Evolutionary conservation across 37 sponge, comb jelly and placozoan species (phyloP), one percentile per base, ranked within the genome.

Genomic region (Axinella damicornis): DNA sequence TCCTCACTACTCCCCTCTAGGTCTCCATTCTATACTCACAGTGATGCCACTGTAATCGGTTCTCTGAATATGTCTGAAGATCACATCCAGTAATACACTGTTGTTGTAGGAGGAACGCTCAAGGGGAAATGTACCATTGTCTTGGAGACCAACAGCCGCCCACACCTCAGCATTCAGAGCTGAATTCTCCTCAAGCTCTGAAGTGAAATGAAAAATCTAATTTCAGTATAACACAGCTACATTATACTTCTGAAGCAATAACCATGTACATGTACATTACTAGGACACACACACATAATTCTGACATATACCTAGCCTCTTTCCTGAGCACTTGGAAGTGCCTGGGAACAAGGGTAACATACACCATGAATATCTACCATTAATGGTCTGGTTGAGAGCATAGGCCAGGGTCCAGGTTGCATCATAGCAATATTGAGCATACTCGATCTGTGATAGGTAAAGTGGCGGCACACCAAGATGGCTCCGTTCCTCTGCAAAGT

Each of bases 351-450:
- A 28, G 1, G 27, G 1, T 2, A 17, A 24, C 30, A n/a, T 18
- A 24, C 46, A 46, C 46, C 4, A 46, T 46, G n/a, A n/a, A n/a
- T n/a, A n/a, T 24, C 5, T 41, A 87, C 88, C 76, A 22, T 54
- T 67, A 27, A 87, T 46, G 53, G 88, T 81, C 0, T 46, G 22
- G 25, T 81, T 80, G 24, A 87, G 68, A 65, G 88, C 88, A 57
- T 78, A 68, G 2, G 82, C 82, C 17, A 87, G 66, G 21, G 88
- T 74, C 88, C 88, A 87, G 4, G 73, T 80, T 24, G 79, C 88
- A 81, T 87, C 88, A 54, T 78, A 81, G 69, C 88, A 87, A 19
- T 79, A 81, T 46, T 80, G 79, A 68, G 81, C 74, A 33, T 80
- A 79, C 25, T 66, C 78, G 0, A 38, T 32, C 14, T 19, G 16